Conservation (phyloP, 1,140 invertebrate species). For the Atta colombica region DNA sequence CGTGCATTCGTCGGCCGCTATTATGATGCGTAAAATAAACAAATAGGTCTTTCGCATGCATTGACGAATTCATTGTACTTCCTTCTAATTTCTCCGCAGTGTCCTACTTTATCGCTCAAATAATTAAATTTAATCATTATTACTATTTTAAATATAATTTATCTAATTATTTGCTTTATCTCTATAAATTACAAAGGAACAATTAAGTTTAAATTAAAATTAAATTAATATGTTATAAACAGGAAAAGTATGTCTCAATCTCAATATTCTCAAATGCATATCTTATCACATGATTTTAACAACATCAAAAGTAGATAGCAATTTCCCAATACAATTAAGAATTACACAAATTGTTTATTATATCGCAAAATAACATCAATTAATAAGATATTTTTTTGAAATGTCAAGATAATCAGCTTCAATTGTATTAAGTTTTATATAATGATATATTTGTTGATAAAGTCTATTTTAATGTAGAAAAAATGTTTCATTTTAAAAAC, state of each 20-base stretch:
- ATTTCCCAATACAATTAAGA: background rate
- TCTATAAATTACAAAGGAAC: background rate
- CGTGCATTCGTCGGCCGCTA: constrained; percentile 39
- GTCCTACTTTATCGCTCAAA: constrained; percentile 40
- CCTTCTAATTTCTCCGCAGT: constrained; percentile 23
- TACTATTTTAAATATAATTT: background rate
- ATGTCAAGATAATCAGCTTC: background rate
- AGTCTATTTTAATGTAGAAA: background rate
- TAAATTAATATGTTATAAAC: background rate
- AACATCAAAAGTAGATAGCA: background rate
- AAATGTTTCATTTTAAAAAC: background rate
- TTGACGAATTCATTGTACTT: constrained; percentile 15
- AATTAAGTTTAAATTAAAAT: background rate
- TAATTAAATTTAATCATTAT: background rate
- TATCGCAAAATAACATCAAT: background rate
- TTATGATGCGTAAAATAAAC: constrained; percentile 60
- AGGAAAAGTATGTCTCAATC: background rate
- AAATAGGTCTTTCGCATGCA: constrained; percentile 53
- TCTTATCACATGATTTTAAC: background rate
- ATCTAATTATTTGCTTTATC: background rate
- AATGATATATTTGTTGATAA: background rate
- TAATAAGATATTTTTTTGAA: background rate
- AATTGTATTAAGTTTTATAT: background rate
- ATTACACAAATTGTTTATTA: background rate
- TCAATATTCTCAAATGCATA: background rate